Percentiles rank a stretch among this genome's conserved stretches.
Conservation (phyloP, 2,888 invertebrate genomes). For the Diplolepis rosae region DNA sequence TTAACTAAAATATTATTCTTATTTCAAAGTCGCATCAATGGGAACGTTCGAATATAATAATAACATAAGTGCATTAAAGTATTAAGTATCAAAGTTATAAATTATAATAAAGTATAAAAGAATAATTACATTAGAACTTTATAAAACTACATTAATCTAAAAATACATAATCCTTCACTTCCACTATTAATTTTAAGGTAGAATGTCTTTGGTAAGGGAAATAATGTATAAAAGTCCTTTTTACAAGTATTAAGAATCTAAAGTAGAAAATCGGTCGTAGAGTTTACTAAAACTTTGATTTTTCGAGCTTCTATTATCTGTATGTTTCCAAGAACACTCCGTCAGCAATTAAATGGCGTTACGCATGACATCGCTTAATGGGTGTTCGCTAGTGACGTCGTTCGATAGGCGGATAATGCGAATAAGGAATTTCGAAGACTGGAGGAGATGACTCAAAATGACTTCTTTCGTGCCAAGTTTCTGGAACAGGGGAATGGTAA, state of each 20-base stretch:
- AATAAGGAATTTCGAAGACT: slow-evolving; percentile 6
- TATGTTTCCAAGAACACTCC: not conserved
- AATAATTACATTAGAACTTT: too few relatives aligned
- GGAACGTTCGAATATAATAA: too few relatives aligned
- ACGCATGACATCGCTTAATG: too few relatives aligned
- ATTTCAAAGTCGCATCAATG: too few relatives aligned
- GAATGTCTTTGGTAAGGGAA: not conserved
- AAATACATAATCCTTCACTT: not conserved
- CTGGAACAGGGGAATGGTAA: slow-evolving; percentile 77
- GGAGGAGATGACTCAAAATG: slow-evolving; percentile 52
- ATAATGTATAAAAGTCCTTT: not conserved
- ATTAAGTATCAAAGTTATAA: not conserved
- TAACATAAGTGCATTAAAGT: too few relatives aligned
- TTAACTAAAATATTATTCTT: too few relatives aligned
- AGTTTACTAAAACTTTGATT: not conserved
- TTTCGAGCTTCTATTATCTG: too few relatives aligned
- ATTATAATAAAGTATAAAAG: not conserved
- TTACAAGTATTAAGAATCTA: not conserved
- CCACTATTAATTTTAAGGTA: not conserved
- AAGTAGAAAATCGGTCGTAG: not conserved
- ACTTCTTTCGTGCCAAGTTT: slow-evolving; percentile 72
- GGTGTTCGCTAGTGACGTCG: not conserved
- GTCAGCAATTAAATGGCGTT: too few relatives aligned
- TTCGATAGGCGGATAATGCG: slow-evolving; percentile 4
- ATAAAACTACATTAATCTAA: not conserved